These are phyloP conservation scores for Acanthosoma haemorrhoidale DNA, from an alignment of 2,888 invertebrate genomes.

Conservation along the genomic window DNA sequence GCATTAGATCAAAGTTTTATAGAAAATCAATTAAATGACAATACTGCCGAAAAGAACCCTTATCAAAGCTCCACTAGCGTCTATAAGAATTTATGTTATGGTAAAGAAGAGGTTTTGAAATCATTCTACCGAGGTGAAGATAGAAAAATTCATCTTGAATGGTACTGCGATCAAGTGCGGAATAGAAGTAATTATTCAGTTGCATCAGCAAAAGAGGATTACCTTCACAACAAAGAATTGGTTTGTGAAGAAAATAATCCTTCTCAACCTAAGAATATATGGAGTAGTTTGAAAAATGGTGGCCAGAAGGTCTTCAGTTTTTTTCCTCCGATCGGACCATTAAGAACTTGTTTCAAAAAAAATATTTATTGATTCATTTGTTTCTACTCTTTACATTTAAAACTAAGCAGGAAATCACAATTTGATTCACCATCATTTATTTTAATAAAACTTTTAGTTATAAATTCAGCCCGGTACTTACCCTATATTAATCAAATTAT, in stretches of 20 bases:
- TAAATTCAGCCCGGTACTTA: too few species aligned
- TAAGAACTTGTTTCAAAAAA: conserved; percentile 10
- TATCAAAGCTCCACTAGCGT: background rate
- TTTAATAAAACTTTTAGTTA: too few species aligned
- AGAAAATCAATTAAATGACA: background rate
- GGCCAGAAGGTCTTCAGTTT: conserved; percentile 2
- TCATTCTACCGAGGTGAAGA: background rate
- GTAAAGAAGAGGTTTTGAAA: background rate
- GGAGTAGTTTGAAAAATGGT: background rate
- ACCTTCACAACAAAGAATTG: background rate
- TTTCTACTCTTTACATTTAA: background rate
- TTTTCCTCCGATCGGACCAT: background rate
- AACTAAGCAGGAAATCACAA: too few species aligned
- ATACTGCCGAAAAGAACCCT: background rate
- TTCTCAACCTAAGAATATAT: background rate
- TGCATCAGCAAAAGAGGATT: background rate
- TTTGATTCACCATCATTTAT: too few species aligned
- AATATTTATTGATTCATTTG: background rate
- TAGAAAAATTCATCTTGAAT: background rate
- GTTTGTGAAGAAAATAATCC: background rate
- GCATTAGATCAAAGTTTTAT: background rate
- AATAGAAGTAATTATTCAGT: background rate
- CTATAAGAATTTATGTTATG: too few species aligned
- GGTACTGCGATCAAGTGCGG: background rate
- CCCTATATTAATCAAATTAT: too few species aligned